Evolutionary conservation across 1,140 invertebrate genomes (phyloP).

Genomic region (Pseudomyrmex dendroicus): DNA sequence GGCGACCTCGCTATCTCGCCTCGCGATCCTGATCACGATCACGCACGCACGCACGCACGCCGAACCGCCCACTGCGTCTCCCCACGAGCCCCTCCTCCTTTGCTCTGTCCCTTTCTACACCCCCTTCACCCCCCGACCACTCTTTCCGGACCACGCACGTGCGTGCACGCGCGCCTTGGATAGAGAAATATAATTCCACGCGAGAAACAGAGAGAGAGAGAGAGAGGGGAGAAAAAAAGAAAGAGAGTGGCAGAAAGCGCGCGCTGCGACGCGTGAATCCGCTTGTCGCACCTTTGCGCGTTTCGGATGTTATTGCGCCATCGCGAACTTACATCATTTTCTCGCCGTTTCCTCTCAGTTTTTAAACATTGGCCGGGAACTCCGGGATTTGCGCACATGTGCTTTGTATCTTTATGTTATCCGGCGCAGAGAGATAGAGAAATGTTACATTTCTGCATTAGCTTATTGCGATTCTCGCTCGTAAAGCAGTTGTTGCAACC

Average conservation of each 20-base stretch:
- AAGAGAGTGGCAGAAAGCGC: background rate
- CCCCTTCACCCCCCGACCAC: constrained; percentile 2
- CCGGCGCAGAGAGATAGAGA: too few relatives aligned
- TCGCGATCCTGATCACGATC: constrained; percentile 82
- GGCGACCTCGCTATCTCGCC: constrained; percentile 76
- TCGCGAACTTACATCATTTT: background rate
- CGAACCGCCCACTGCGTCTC: constrained; percentile 79
- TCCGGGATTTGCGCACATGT: background rate
- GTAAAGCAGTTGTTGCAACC: too few relatives aligned
- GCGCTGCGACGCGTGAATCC: constrained; percentile 47
- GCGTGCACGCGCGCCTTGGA: constrained; percentile 65
- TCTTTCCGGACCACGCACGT: constrained; percentile 62
- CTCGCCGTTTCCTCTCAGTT: background rate
- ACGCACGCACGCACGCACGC: constrained; percentile 76
- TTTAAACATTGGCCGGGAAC: background rate
- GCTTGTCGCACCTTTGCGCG: constrained; percentile 21
- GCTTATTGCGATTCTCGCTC: background rate
- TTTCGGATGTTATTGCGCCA: constrained; percentile 30
- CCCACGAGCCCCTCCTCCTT: background rate
- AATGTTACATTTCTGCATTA: too few relatives aligned
- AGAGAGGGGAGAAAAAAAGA: too few relatives aligned
- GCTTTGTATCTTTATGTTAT: background rate
- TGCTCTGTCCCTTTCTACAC: constrained; percentile 24
- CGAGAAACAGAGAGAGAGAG: background rate
- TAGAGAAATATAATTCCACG: constrained; percentile 53